Base-by-base conservation (phyloP, 2,888 invertebrate species). In the Cistogaster globosa region DNA sequence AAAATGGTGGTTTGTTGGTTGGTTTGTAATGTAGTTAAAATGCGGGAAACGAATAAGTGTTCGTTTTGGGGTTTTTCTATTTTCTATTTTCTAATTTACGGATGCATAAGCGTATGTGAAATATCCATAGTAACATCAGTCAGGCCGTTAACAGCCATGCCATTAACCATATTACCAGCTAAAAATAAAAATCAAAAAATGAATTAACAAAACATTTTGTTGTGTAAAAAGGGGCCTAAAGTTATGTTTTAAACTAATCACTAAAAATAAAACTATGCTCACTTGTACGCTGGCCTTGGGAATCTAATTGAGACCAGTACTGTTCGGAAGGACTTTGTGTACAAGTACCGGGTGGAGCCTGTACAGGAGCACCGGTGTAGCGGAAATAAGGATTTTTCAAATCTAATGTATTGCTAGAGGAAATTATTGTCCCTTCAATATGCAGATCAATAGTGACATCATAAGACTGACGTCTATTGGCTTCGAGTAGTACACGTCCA, bases 321-420 rank as follows among this genome's bases (percentile, higher is more conserved):
- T 95, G 95, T 93, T 99, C 99, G 90, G 98, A 98, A 0, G 99
- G 99, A 1, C 98, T 98, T 65, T 96, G 95, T 83, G 95, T 96
- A 90, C 97, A 97, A 67, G 97, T 96, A 14, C 98, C 98, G 0
- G 98, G 98, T 9, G 98, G 98, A 0, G 98, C 97, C 76, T 97
- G 96, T 0, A 97, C 97, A 0, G 98, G 97, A 36, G 97, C 97
- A 22, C 98, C 98, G 2, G 98, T 98, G 91, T 98, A 98, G 91
- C 99, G 95, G 93, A 99, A 99, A 94, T 98, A 99, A 0, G 99
- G 99, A 93, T 99, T 99, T 94, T 99, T 99, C 90, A 99, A 94
- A 93, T 99, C 99, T 90, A 99, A 94, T 18, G 97, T 97, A 92
- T 99, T 99, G 86, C 95, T 96, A 53, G 98, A 97, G 84, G 96